Conservation (phyloP, 2,113 vertebrate genomes). For the Pelecanoides urinatrix region DNA sequence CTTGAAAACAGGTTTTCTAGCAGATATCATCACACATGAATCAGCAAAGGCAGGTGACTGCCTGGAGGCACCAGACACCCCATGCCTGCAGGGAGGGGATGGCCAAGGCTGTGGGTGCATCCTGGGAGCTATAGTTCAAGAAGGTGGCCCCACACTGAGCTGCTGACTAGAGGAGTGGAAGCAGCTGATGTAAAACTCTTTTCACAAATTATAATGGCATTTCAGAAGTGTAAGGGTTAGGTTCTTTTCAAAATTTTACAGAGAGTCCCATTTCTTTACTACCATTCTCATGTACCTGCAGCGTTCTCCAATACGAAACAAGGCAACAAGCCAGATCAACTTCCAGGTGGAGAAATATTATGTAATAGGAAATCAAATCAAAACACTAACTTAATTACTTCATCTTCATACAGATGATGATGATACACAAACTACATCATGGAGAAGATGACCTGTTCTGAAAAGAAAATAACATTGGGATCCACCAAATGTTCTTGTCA, state of each 20-base stretch:
- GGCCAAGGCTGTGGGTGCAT: rapidly evolving
- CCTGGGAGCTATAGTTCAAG: background rate
- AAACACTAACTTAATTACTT: background rate
- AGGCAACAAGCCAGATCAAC: background rate
- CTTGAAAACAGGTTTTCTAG: background rate
- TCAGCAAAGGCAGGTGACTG: background rate
- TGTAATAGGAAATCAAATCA: background rate
- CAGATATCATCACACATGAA: rapidly evolving
- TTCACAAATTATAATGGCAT: background rate
- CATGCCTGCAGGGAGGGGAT: background rate
- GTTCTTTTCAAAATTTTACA: background rate
- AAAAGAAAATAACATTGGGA: background rate
- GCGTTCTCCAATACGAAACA: background rate
- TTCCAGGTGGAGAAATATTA: background rate
- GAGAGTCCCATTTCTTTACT: background rate
- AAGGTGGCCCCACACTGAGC: background rate
- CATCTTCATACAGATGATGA: background rate
- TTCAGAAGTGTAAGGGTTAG: background rate
- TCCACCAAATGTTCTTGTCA: background rate
- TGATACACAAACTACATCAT: background rate
- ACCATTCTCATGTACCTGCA: background rate
- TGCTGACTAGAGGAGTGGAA: rapidly evolving
- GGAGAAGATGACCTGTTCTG: background rate
- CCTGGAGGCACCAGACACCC: background rate
- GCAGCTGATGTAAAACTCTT: background rate